Base-by-base conservation (phyloP, 1,140 invertebrate species). In the Ceratosolen fusciceps region DNA sequence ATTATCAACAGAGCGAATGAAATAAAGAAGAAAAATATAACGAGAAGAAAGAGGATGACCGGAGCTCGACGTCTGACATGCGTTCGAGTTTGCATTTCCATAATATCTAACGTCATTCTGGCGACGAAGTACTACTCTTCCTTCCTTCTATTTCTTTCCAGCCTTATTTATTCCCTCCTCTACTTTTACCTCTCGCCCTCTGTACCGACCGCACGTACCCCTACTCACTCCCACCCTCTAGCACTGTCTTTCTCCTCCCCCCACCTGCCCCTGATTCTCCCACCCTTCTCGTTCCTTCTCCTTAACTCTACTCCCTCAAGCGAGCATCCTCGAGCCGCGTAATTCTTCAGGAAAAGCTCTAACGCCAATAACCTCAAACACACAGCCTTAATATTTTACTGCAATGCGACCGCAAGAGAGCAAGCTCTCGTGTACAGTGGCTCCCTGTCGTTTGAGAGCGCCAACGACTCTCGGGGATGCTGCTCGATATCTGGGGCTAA, bases 251-350 rank as follows among this genome's bases (percentile, higher is more conserved):
- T 73, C 4, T 52, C 70, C 37, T 67, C 31, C 2, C 2, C 52
- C 21, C 70, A 12, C 39, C 26, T 56, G 12, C 29, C 62, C 39
- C 52, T 26, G n/a, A 52, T 31, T 31, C 29, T 16, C 65, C 47
- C n/a, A 14, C 12, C 58, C 67, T 34, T 58, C 58, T 60, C 62
- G 14, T 14, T 65, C 14, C 14, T 0, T 39, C 16, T 77, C 43
- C 10, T 16, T 54, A 9, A 8, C 4, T 54, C 31, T 73, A 1
- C 70, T 67, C 52, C 24, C 19, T 82, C 26, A 75, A 78, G 76
- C 83, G 73, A 85, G 84, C 86, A 87, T 87, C 77, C 86, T 86
- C 83, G 70, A 58, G 12, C 49, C 26, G 76, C 37, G 31, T 37
- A 21, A 16, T 16, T n/a, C 10, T n/a, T 4, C 39, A 14, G n/a